These are phyloP conservation scores for Drosophila virilis DNA, from an alignment of 1,140 invertebrate genomes.

Conservation along the genomic window DNA sequence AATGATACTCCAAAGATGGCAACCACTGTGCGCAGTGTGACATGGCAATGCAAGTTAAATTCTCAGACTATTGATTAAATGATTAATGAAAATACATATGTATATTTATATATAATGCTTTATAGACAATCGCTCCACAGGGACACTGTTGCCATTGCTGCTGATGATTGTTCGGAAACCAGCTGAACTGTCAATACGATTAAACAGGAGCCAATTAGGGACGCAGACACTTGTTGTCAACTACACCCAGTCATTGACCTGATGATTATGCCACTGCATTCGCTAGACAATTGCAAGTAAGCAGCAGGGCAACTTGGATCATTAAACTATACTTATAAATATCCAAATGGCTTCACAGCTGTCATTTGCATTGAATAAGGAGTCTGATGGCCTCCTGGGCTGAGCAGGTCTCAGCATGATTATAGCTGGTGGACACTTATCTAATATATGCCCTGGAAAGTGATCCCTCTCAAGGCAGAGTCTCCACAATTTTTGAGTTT, in stretches of 20 bases:
- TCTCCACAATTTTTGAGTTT: too few relatives aligned
- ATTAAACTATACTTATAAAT: background rate
- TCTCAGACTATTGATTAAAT: slow-evolving; percentile 24
- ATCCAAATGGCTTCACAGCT: too few relatives aligned
- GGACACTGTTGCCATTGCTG: background rate
- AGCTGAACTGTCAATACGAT: background rate
- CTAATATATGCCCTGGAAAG: too few relatives aligned
- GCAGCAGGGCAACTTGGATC: background rate
- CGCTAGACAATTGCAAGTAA: background rate
- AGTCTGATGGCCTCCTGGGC: too few relatives aligned
- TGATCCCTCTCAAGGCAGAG: too few relatives aligned
- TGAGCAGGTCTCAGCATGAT: too few relatives aligned
- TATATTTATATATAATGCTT: background rate
- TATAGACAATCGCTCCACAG: background rate
- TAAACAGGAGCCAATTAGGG: slow-evolving; percentile 1
- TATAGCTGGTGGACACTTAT: too few relatives aligned
- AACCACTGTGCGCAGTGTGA: slow-evolving; percentile 23
- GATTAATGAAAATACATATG: slow-evolving; percentile 18
- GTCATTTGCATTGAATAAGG: too few relatives aligned
- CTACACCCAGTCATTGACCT: background rate
- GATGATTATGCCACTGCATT: background rate
- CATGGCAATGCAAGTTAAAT: slow-evolving; percentile 11
- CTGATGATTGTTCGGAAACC: background rate
- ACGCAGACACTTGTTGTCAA: background rate
- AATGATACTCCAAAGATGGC: slow-evolving; percentile 14